Evolutionary conservation across 2,113 vertebrate species (phyloP), one percentile per base, ranked within the genome.

Genomic region (Plectropomus leopardus): DNA sequence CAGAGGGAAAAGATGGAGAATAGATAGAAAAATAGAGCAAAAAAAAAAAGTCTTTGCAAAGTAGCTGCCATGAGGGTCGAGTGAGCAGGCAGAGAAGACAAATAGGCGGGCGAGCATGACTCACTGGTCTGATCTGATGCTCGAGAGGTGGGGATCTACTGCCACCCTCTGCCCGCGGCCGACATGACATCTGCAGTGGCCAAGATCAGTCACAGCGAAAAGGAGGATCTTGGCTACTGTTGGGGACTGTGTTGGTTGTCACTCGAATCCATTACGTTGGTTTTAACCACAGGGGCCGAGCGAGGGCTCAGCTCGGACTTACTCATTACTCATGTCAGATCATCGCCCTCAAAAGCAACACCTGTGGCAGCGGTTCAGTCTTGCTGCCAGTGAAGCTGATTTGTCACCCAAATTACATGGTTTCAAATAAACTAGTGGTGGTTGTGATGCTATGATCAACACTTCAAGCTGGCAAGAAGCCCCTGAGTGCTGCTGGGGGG

Each of bases 151-250:
- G 88, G 81, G 79, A 87, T 88, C 87, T 92, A 87, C 92, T 94
- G 93, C 92, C 93, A 88, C 90, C 93, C 64, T 80, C 89, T 88
- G 93, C 23, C 69, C 17, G 2, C 0, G 21, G 57, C 50, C 0
- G 28, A 71, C 74, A 91, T 66, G 80, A 91, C 91, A 91, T 88
- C 92, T 92, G 90, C 90, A 92, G 81, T 86, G 87, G 77, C 80
- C 75, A 60, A 42, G 50, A 81, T 88, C 90, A 73, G 72, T 86
- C 69, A 74, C 1, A 30, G 78, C 11, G 32, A 70, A 65, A 51
- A 61, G 34, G 58, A 76, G 76, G 61, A 73, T 74, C 45, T 79
- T 77, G 84, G 82, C 84, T 11, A 40, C 71, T 15, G 47, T 50
- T 55, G 16, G 73, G 64, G 44, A 80, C 58, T 63, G 70, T 75